A percentile compares a stretch with the other conserved stretches of the same genome.
Evolutionary conservation across 2,113 vertebrate species (phyloP).

Genomic region (Ictidomys tridecemlineatus): DNA sequence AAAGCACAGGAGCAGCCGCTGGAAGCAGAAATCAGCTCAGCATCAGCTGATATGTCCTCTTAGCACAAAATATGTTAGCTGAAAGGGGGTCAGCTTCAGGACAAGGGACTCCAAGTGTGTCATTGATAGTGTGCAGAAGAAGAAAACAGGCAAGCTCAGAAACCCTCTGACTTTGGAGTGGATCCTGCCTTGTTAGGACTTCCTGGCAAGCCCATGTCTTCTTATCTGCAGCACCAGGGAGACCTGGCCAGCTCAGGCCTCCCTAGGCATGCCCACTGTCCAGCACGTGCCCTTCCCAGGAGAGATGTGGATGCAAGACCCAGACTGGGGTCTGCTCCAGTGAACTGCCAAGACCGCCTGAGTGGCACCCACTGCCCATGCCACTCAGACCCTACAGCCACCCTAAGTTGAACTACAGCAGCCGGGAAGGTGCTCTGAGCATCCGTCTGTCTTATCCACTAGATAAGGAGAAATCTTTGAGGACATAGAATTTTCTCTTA

Average conservation of each 20-base stretch:
- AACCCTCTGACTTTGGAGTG: not conserved
- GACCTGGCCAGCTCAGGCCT: not conserved
- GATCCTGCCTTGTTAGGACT: not conserved
- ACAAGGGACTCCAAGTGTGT: too few species aligned
- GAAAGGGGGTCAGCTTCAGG: fast-evolving
- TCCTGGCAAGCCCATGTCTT: not conserved
- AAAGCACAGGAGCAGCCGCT: too few species aligned
- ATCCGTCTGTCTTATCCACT: too few species aligned
- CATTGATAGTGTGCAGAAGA: not conserved
- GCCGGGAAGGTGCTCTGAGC: not conserved
- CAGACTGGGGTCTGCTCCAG: not conserved
- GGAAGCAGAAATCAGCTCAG: not conserved
- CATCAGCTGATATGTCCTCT: not conserved
- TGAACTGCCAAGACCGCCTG: not conserved
- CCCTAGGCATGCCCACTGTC: fast-evolving
- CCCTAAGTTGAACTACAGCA: fast-evolving
- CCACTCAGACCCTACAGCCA: fast-evolving
- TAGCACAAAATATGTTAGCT: fast-evolving
- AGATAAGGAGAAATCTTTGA: fast-evolving
- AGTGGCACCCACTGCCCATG: not conserved
- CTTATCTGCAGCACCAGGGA: not conserved
- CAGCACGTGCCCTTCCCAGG: not conserved
- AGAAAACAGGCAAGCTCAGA: not conserved
- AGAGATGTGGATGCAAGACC: fast-evolving
- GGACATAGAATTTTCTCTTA: not conserved